Conservation (phyloP, 2,888 invertebrate species). For the Napeogenes sylphis region DNA sequence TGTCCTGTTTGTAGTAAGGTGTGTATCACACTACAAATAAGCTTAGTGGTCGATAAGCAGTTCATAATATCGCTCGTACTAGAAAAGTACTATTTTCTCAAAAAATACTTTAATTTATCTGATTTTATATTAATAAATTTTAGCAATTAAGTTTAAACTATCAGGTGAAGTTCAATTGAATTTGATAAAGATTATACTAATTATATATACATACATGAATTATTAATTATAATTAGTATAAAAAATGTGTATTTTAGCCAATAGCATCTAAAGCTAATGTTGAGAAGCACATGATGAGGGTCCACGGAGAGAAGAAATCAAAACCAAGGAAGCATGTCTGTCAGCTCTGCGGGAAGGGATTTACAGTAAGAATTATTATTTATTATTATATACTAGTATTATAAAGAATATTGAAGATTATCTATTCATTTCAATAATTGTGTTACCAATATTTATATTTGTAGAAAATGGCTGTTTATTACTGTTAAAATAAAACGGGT, state of each 20-base stretch:
- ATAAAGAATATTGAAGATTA: background rate
- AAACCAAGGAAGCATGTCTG: constrained; percentile 65
- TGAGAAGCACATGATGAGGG: constrained; percentile 63
- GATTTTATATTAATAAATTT: too few relatives aligned
- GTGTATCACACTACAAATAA: constrained; percentile 5
- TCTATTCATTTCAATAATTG: too few relatives aligned
- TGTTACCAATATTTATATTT: constrained; percentile 8
- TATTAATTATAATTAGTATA: too few relatives aligned
- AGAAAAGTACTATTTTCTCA: too few relatives aligned
- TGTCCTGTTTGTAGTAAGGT: constrained; percentile 69
- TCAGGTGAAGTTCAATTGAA: too few relatives aligned
- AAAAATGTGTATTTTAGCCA: constrained; percentile 44
- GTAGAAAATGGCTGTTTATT: background rate
- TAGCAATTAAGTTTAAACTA: too few relatives aligned
- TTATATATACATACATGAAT: too few relatives aligned
- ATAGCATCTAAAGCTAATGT: constrained; percentile 67
- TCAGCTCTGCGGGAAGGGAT: constrained; percentile 56
- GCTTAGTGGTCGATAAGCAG: too few relatives aligned
- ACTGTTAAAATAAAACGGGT: too few relatives aligned
- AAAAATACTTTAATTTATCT: too few relatives aligned
- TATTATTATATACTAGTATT: background rate
- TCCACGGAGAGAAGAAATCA: constrained; percentile 64
- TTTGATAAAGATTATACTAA: too few relatives aligned
- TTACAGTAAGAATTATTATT: constrained; percentile 49
- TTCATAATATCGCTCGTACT: too few relatives aligned